Evolutionary conservation across 23 tunicate species (phyloP).

Genomic region (Halocynthia roretzi): DNA sequence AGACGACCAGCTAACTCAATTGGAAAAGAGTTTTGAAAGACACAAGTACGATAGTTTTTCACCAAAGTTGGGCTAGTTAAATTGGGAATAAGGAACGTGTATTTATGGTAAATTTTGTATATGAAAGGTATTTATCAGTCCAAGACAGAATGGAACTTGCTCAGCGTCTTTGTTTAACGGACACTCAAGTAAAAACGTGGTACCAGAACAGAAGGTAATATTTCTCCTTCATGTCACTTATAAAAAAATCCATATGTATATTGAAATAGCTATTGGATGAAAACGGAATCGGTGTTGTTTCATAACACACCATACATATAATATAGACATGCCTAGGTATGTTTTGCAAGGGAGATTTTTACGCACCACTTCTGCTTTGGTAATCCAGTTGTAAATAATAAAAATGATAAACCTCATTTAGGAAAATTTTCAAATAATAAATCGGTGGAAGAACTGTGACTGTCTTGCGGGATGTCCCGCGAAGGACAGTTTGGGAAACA

Average conservation of each 20-base stretch:
- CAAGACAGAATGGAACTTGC: conserved; percentile 68
- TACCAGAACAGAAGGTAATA: conserved; percentile 81
- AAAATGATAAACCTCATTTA: no score
- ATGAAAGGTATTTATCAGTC: conserved; percentile 65
- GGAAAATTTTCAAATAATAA: no score
- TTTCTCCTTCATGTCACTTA: neutral
- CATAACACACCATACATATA: no score
- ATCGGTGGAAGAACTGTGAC: no score
- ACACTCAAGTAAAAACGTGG: conserved; percentile 90
- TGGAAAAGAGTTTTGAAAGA: conserved; percentile 66
- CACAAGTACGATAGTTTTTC: conserved; percentile 37
- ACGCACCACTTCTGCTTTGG: no score
- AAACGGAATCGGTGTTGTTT: no score
- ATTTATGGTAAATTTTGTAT: neutral
- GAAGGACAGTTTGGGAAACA: no score
- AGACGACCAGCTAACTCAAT: conserved; percentile 53
- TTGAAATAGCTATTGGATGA: no score
- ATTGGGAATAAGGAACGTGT: neutral
- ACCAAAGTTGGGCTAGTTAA: neutral
- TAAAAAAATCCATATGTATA: neutral
- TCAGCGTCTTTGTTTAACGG: conserved; percentile 36
- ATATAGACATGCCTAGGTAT: no score
- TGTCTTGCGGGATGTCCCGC: no score
- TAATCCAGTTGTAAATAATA: no score
- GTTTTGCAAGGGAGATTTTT: no score